A percentile compares a stretch with the other conserved stretches of the same genome.
Evolutionary conservation across 92 coral and sea anemone species (phyloP).

Genomic region (Umimayanthus chanpuru): DNA sequence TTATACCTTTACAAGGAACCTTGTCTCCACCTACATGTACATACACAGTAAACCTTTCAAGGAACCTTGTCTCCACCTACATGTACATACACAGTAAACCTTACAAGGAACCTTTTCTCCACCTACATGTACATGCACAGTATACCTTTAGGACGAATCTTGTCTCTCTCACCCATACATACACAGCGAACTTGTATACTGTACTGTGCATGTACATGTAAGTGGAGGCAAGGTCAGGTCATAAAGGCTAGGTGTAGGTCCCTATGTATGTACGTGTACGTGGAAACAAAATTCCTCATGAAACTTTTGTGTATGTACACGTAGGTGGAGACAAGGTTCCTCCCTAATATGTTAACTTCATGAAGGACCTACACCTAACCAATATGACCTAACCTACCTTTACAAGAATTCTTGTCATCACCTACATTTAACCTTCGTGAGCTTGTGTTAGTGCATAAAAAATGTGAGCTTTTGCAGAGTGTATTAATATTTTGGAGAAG

Average conservation of each 20-base stretch:
- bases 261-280: slow-evolving; percentile 28
- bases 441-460: no score
- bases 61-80: slow-evolving; percentile 76
- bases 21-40: slow-evolving; percentile 61
- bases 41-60: slow-evolving; percentile 44
- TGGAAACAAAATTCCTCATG: slow-evolving; percentile 73
- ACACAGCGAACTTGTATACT: slow-evolving; percentile 56
- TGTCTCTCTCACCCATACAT: slow-evolving; percentile 52
- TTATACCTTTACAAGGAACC: slow-evolving; percentile 63
- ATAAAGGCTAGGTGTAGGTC: slow-evolving; percentile 46
- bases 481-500: no score
- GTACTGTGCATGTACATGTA: not conserved
- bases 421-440: slow-evolving; percentile 15
- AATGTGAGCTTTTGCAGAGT: no score
- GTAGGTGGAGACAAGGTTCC: slow-evolving; percentile 72
- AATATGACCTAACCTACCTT: slow-evolving; percentile 65
- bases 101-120: slow-evolving; percentile 77
- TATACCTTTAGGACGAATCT: slow-evolving; percentile 51
- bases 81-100: slow-evolving; percentile 25
- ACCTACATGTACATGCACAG: slow-evolving; percentile 6
- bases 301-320: slow-evolving; percentile 9
- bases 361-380: slow-evolving; percentile 54
- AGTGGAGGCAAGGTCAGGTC: slow-evolving; percentile 72
- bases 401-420: slow-evolving; percentile 72
- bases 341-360: slow-evolving; percentile 18